A percentile compares a stretch with the other conserved stretches of the same genome.
phyloP scores from a whole-genome alignment of 2,888 invertebrate genomes.

The Homarus gammarus region DNA sequence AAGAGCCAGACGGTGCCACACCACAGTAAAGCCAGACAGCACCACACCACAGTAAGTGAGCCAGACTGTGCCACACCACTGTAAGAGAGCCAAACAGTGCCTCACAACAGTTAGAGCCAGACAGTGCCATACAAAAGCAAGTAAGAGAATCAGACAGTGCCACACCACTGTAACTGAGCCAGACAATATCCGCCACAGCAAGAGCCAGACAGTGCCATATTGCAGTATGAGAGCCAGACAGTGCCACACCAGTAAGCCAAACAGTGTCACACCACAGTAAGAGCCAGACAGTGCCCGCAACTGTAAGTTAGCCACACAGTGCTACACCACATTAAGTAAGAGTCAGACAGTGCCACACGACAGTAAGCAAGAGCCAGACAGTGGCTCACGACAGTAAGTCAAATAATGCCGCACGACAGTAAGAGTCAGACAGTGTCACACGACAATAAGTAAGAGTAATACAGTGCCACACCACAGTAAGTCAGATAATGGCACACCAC shows the following conservation, averaged over 20 bases:
- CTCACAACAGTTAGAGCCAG: not conserved
- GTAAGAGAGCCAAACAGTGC: not conserved
- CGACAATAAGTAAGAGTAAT: not conserved
- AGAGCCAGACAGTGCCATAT: not conserved
- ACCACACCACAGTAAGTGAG: not conserved
- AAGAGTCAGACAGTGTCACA: not conserved
- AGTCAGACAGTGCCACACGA: not conserved
- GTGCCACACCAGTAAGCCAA: not conserved
- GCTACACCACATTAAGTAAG: not conserved
- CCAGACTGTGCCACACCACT: not conserved
- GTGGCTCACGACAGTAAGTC: not conserved
- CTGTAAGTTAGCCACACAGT: not conserved
- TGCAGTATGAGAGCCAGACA: not conserved
- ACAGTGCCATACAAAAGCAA: not conserved
- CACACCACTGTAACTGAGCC: not conserved
- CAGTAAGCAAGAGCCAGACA: not conserved
- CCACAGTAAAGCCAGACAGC: not conserved
- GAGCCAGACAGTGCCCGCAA: too few species aligned
- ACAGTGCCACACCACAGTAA: not conserved
- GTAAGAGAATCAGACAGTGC: not conserved
- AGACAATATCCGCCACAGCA: not conserved
- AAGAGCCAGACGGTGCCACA: too few species aligned
- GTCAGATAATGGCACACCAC: not conserved
- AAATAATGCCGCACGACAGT: not conserved
- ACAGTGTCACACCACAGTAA: not conserved